phyloP scores from a whole-genome alignment of 2,888 invertebrate species.

The Tholera decimalis region DNA sequence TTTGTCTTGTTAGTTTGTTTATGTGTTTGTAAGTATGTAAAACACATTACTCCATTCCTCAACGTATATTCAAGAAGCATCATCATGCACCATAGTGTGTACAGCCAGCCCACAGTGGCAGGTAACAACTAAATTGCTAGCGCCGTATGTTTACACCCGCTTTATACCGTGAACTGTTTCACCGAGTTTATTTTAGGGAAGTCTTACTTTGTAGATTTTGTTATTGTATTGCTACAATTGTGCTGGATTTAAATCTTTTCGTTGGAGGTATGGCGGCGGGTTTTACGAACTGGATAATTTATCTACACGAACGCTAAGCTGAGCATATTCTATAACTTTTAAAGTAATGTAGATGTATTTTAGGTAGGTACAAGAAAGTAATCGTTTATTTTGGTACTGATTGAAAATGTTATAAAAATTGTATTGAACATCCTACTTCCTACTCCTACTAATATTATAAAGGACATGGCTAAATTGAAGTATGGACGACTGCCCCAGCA shows the following conservation, averaged over 20 bases:
- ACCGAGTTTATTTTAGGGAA: conserved; percentile 41
- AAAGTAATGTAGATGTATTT: not conserved
- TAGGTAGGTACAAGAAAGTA: not conserved
- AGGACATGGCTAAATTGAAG: no score
- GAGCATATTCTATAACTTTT: no score
- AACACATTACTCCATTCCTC: conserved; percentile 15
- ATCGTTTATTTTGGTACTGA: not conserved
- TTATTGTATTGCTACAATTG: not conserved
- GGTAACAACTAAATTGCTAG: conserved; percentile 63
- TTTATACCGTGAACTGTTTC: conserved; percentile 48
- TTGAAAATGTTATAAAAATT: no score
- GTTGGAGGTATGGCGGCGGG: not conserved
- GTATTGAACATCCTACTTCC: no score
- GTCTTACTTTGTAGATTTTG: conserved; percentile 48
- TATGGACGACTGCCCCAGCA: no score
- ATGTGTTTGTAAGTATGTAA: no score
- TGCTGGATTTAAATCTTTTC: conserved; percentile 4
- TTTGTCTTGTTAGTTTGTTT: no score
- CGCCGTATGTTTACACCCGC: conserved; percentile 59
- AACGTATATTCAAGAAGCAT: conserved; percentile 1
- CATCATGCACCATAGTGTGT: not conserved
- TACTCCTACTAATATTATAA: no score
- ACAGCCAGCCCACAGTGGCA: conserved; percentile 27
- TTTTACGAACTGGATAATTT: not conserved
- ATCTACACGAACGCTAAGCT: not conserved